Evolutionary conservation across 2,113 vertebrate species (phyloP).

Genomic region (Ellobius talpinus): DNA sequence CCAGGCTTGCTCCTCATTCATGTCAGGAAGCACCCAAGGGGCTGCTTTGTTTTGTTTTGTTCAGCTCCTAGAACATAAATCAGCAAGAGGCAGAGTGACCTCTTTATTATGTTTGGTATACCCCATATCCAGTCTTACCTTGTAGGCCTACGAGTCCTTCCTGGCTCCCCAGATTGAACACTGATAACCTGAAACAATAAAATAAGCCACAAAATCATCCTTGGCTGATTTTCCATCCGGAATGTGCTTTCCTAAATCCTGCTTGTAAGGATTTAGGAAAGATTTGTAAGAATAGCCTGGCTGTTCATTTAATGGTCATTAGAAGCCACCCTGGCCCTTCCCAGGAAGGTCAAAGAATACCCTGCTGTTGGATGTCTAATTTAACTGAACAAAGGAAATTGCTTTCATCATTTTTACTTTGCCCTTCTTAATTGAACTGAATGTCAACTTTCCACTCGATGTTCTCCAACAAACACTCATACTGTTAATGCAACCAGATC

Average conservation of each 20-base stretch:
- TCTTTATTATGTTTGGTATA: constrained; percentile 22
- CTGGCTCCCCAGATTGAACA: neutral
- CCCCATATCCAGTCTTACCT: neutral
- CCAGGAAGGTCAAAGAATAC: constrained; percentile 74
- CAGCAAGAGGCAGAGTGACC: constrained; percentile 41
- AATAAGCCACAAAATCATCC: neutral
- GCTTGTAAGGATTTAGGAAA: neutral
- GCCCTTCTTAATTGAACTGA: constrained; percentile 75
- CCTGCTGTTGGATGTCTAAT: constrained; percentile 60
- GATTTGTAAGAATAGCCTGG: constrained; percentile 20
- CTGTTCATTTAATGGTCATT: constrained; percentile 55
- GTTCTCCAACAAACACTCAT: constrained; percentile 38
- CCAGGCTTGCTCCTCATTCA: neutral
- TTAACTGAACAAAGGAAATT: constrained; percentile 76
- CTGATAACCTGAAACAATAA: constrained; percentile 20
- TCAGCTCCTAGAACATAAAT: constrained; percentile 14
- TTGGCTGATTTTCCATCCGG: constrained; percentile 39
- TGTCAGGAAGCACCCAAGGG: neutral
- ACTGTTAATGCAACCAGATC: constrained; percentile 64
- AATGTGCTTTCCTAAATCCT: constrained; percentile 27
- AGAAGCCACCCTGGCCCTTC: constrained; percentile 50
- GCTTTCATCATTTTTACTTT: constrained; percentile 67
- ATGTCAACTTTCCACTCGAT: constrained; percentile 67
- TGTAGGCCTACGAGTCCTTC: neutral
- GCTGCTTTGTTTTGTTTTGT: neutral